Conservation (phyloP, 2,888 invertebrate species). For the Augochlorella aurata region DNA sequence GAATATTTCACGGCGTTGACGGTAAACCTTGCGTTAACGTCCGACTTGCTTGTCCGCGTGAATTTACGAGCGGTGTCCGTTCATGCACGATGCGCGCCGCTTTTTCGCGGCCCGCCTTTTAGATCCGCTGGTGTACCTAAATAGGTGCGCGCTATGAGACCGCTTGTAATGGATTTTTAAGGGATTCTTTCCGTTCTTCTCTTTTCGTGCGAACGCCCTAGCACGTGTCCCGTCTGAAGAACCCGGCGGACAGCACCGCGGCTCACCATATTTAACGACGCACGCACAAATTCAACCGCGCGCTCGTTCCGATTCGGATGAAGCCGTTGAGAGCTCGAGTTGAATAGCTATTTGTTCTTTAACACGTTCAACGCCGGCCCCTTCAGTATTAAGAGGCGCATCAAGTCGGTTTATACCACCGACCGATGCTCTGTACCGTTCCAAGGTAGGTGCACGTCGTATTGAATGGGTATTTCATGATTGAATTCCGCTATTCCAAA, state of each 20-base stretch:
- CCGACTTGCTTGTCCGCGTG: conserved; percentile 69
- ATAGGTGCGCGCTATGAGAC: conserved; percentile 58
- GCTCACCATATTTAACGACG: conserved; percentile 41
- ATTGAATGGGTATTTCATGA: no score
- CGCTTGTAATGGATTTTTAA: conserved; percentile 58
- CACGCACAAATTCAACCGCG: conserved; percentile 41
- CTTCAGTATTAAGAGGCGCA: background rate
- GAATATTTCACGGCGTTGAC: conserved; percentile 72
- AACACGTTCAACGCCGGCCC: background rate
- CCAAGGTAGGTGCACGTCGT: no score
- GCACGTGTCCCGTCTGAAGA: conserved; percentile 33
- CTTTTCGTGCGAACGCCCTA: background rate
- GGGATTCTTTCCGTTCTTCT: conserved; percentile 20
- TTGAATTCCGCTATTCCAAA: no score
- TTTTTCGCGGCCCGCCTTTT: conserved; percentile 66
- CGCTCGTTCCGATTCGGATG: conserved; percentile 42
- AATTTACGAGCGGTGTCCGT: conserved; percentile 68
- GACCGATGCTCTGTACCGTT: no score
- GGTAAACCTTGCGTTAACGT: conserved; percentile 73
- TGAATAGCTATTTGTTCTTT: conserved; percentile 25
- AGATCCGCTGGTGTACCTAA: conserved; percentile 62
- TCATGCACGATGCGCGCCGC: conserved; percentile 60
- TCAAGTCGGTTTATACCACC: background rate
- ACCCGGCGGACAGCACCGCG: conserved; percentile 8
- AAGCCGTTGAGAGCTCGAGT: conserved; percentile 48